Conservation (phyloP, 2,888 invertebrate species). For the Campaea margaritaria region DNA sequence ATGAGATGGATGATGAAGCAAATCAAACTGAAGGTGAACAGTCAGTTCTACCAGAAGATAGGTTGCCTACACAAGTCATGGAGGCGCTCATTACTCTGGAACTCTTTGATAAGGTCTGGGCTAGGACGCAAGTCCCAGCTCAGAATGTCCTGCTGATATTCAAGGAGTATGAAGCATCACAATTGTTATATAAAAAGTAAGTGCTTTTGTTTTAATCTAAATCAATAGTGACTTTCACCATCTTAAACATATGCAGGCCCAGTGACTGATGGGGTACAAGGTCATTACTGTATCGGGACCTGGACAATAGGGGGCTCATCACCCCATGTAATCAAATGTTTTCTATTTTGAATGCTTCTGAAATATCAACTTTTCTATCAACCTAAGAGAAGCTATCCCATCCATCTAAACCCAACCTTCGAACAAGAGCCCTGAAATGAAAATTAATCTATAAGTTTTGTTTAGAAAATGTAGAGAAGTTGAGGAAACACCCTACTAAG, state of each 20-base stretch:
- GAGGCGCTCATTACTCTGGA: slow-evolving; percentile 86
- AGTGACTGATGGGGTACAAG: too few relatives aligned
- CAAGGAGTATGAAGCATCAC: slow-evolving; percentile 79
- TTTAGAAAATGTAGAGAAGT: too few relatives aligned
- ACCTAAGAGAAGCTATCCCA: too few relatives aligned
- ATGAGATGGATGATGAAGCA: slow-evolving; percentile 73
- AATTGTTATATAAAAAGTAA: slow-evolving; percentile 80
- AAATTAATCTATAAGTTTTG: background rate
- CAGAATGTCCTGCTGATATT: slow-evolving; percentile 84
- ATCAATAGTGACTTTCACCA: background rate
- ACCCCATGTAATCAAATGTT: too few relatives aligned
- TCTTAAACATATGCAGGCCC: too few relatives aligned
- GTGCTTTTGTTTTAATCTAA: slow-evolving; percentile 30
- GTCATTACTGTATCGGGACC: too few relatives aligned
- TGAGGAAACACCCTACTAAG: too few relatives aligned
- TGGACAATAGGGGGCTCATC: too few relatives aligned
- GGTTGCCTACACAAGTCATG: slow-evolving; percentile 83
- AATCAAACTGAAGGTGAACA: slow-evolving; percentile 57
- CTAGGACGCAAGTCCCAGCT: slow-evolving; percentile 80
- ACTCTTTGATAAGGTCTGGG: slow-evolving; percentile 86
- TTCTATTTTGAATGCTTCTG: too few relatives aligned
- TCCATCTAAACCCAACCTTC: too few relatives aligned
- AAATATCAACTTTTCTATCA: too few relatives aligned
- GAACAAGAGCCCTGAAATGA: too few relatives aligned
- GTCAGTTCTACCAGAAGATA: slow-evolving; percentile 72